Evolutionary conservation across 2,113 vertebrate genomes (phyloP), one percentile per base, ranked within the genome.

Genomic region (Halcyon malimbica): DNA sequence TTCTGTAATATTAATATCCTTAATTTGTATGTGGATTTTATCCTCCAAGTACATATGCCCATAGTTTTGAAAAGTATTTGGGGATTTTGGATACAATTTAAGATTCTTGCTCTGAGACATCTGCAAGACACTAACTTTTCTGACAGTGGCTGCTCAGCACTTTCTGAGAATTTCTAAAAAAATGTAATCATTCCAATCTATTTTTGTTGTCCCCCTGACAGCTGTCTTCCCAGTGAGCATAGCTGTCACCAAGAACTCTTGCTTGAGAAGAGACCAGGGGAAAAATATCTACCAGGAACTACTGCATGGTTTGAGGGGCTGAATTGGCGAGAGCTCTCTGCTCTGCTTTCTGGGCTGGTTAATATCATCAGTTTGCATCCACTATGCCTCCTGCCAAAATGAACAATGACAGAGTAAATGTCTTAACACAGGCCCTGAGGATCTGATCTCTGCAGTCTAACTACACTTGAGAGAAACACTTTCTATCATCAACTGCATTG

Each of bases 181-280:
- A 56, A 13, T 41, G 9, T 64, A 84, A 82, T 91, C 42, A 57
- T 83, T 94, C 69, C 62, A 78, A 79, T 75, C 88, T 95, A 96
- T 92, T 94, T 96, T 94, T 92, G 53, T 67, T 94, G 83, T 64
- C 25, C 83, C 33, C 54, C 68, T 93, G 82, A 93, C 92, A 96
- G 94, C 91, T 96, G 92, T 75, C 86, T 71, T 92, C 91, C 80
- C 68, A 39, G 69, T 14, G 56, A 88, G 86, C 62, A 57, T 29
- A 87, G 80, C 69, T 94, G 94, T 94, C 94, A 95, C 83, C 5
- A 48, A 92, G 83, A 90, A 46, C 56, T 77, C 80, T 70, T 0
- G 2, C 63, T 76, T 62, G 59, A 90, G n/a, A 87, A 10, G 10
- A 88, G 42, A 82, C 18, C 39, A 18, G 20, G 13, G 18, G 4